Percentiles rank a stretch among this genome's conserved stretches.
These are phyloP conservation scores for Augiades crinisus DNA, from an alignment of 2,888 invertebrate genomes.

Conservation along the genomic window DNA sequence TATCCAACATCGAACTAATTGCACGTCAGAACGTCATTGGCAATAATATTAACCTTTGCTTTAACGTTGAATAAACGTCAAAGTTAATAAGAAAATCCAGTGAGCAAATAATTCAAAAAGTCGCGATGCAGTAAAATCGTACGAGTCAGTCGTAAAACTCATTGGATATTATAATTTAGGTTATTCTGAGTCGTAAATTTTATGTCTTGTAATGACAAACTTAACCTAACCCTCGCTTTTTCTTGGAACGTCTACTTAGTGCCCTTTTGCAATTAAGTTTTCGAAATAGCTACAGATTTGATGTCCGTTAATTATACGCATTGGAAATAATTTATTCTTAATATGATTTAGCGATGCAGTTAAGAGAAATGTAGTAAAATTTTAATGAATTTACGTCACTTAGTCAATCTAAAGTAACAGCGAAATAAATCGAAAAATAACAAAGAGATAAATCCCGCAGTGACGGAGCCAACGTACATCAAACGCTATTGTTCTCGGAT, in stretches of 20 bases:
- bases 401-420: too few relatives aligned
- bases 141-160: slow-evolving; percentile 37
- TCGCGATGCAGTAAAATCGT: slow-evolving; percentile 18
- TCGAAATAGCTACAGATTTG: slow-evolving; percentile 1
- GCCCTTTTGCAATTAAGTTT: slow-evolving; percentile 20
- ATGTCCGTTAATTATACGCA: slow-evolving; percentile 3
- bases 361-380: neutral
- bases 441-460: too few relatives aligned
- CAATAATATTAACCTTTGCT: too few relatives aligned
- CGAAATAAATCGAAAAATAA: too few relatives aligned
- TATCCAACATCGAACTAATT: too few relatives aligned
- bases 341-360: neutral
- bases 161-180: slow-evolving; percentile 53
- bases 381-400: neutral
- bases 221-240: slow-evolving; percentile 35
- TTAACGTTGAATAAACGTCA: slow-evolving; percentile 9
- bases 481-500: too few relatives aligned
- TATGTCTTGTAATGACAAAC: slow-evolving; percentile 53
- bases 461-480: too few relatives aligned
- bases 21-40: too few relatives aligned
- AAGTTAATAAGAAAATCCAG: slow-evolving; percentile 8
- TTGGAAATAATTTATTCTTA: neutral
- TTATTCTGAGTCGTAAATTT: slow-evolving; percentile 57
- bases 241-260: slow-evolving; percentile 20
- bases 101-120: slow-evolving; percentile 12